Evolutionary conservation across 2,888 invertebrate species (phyloP).

Genomic region (Neelides folsomi): DNA sequence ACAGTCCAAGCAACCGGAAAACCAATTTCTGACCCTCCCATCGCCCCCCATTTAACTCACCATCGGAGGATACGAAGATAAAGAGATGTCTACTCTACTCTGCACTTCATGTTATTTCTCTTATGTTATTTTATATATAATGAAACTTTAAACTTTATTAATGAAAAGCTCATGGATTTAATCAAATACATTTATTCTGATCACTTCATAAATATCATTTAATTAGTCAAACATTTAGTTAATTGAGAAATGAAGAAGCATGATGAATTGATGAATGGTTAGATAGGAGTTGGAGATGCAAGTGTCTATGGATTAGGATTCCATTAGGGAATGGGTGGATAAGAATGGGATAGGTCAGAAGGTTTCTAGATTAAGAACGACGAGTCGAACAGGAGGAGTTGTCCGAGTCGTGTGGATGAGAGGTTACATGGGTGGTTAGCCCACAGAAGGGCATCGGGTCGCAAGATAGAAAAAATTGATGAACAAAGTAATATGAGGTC

Average conservation of each 20-base stretch:
- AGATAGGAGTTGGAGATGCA: neutral
- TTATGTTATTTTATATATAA: too few species aligned
- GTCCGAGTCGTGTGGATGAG: neutral
- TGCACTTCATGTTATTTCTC: too few species aligned
- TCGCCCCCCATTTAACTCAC: neutral
- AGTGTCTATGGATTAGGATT: neutral
- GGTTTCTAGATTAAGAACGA: neutral
- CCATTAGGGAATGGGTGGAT: neutral
- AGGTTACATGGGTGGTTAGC: too few species aligned
- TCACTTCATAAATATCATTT: too few species aligned
- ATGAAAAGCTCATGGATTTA: too few species aligned
- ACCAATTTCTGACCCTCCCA: conserved; percentile 6
- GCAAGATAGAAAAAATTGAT: too few species aligned
- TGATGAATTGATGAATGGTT: conserved; percentile 4
- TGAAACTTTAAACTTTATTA: too few species aligned
- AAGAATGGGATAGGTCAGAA: neutral
- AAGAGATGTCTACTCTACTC: conserved; percentile 4
- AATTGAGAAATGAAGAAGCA: neutral
- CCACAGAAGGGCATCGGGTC: too few species aligned
- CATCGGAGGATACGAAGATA: too few species aligned
- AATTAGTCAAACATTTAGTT: too few species aligned
- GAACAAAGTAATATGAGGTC: neutral
- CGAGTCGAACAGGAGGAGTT: neutral
- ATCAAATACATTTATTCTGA: too few species aligned
- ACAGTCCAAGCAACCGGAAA: too few species aligned